Evolutionary conservation across 1,140 invertebrate genomes (phyloP).

Genomic region (Oncopeltus fasciatus): DNA sequence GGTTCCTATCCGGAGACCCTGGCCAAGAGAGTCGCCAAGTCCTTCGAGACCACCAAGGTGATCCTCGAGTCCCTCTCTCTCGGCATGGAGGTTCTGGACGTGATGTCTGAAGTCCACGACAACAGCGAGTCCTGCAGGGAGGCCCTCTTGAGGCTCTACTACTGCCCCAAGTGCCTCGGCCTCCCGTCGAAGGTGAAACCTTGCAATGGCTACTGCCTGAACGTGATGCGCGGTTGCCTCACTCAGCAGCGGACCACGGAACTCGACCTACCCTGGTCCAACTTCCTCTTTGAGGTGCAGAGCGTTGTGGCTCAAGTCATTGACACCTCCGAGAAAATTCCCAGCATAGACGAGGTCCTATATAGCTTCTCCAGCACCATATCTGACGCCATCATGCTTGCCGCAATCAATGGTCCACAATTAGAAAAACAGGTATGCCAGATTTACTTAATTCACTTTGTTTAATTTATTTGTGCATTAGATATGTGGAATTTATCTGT

Average conservation of each 20-base stretch:
- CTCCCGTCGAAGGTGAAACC: slow-evolving; percentile 43
- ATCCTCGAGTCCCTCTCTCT: slow-evolving; percentile 52
- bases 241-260: slow-evolving; percentile 48
- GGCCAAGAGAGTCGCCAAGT: slow-evolving; percentile 46
- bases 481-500: no score
- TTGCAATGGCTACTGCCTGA: slow-evolving; percentile 72
- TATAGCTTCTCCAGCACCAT: slow-evolving; percentile 63
- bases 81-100: slow-evolving; percentile 51
- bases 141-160: slow-evolving; percentile 59
- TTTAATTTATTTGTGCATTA: no score
- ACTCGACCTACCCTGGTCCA: slow-evolving; percentile 68
- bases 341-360: slow-evolving; percentile 57
- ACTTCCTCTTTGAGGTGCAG: slow-evolving; percentile 46
- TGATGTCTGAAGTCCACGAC: slow-evolving; percentile 35
- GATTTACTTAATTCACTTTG: background rate
- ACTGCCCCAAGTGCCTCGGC: slow-evolving; percentile 65
- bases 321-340: slow-evolving; percentile 36
- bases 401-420: slow-evolving; percentile 59
- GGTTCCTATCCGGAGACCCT: slow-evolving; percentile 61
- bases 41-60: slow-evolving; percentile 57
- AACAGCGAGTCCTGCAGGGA: slow-evolving; percentile 45
- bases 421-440: slow-evolving; percentile 65
- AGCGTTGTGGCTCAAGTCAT: slow-evolving; percentile 40
- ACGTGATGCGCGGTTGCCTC: slow-evolving; percentile 59
- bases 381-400: slow-evolving; percentile 79